Conservation (phyloP, 2,888 invertebrate genomes). For the Eupithecia inturbata region DNA sequence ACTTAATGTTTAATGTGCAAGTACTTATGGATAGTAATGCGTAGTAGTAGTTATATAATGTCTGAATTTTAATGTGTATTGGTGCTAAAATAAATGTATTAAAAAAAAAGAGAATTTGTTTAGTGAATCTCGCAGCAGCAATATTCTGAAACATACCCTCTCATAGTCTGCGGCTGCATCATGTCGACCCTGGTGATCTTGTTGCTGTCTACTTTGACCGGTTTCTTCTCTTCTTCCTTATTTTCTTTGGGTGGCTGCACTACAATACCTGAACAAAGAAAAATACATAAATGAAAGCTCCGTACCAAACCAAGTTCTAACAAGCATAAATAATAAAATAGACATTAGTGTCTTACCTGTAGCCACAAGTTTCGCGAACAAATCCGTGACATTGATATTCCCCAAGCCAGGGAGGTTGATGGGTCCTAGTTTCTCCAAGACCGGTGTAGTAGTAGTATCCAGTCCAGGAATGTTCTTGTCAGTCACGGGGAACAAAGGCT, state of each 20-base stretch:
- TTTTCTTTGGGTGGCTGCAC: conserved; percentile 40
- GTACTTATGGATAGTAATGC: not conserved
- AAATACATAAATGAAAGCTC: not conserved
- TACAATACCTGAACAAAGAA: conserved; percentile 24
- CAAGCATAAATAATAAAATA: too few relatives aligned
- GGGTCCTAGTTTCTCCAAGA: conserved; percentile 62
- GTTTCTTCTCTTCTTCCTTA: conserved; percentile 55
- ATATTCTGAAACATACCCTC: conserved; percentile 77
- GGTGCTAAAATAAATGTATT: too few relatives aligned
- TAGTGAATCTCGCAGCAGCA: too few relatives aligned
- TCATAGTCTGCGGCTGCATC: conserved; percentile 88
- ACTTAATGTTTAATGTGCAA: too few relatives aligned
- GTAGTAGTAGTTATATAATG: too few relatives aligned
- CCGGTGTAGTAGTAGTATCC: conserved; percentile 56
- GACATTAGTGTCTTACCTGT: too few relatives aligned
- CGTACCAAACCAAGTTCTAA: too few relatives aligned
- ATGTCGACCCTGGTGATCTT: conserved; percentile 87
- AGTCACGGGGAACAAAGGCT: conserved; percentile 64
- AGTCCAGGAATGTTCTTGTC: conserved; percentile 73
- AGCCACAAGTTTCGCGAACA: conserved; percentile 93
- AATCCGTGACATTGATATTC: conserved; percentile 89
- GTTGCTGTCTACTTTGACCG: conserved; percentile 65
- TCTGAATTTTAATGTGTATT: too few relatives aligned
- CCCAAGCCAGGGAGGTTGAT: conserved; percentile 59
- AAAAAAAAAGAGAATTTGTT: too few relatives aligned